Base-by-base conservation (phyloP, 2,888 invertebrate genomes). In the Acanthosoma haemorrhoidale region DNA sequence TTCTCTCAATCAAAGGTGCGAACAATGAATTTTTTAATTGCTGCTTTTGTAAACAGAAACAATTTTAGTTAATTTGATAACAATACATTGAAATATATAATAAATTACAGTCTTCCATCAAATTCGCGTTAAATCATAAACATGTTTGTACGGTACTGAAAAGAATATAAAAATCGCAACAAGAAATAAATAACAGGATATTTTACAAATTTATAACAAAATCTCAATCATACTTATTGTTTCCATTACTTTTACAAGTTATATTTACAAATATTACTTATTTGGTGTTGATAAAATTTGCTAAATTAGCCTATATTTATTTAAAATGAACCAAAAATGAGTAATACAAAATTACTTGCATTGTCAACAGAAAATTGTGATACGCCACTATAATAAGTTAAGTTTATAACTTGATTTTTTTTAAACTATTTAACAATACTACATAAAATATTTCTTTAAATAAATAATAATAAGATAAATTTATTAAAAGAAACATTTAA, bases 251-350 rank as follows among this genome's bases (percentile, higher is more conserved):
- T 25, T 41, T 39, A 39, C 31, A 38, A 61, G 32, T 38, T 16
- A 36, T 63, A 63, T 64, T 38, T 39, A 63, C 38, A 63, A 16
- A 31, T 64, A 64, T 51, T 51, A 51, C 13, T 59, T 64, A 64
- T 64, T 64, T 64, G 64, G 64, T 64, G 64, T 64, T 64, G 64
- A 64, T 64, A 38, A 64, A 64, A 64, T 3, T 39, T 64, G 64
- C 64, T 64, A 64, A 51, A 64, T 41, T 64, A 64, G 39, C 64
- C 64, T 64, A 64, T 11, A 4, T 41, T 64, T 64, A 64, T 41
- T 41, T 34, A 29, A 41, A 64, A 64, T 41, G 51, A 13, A 51
- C 21, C 25, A 25, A 51, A 51, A 51, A 25, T 51, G 13, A 29
- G 16, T 15, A 41, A 64, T 41, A 63, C 18, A 63, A 38, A 61